These are phyloP conservation scores for Luidia sarsii DNA, from an alignment of 53 echinoderm and acorn worm species.

Conservation along the genomic window DNA sequence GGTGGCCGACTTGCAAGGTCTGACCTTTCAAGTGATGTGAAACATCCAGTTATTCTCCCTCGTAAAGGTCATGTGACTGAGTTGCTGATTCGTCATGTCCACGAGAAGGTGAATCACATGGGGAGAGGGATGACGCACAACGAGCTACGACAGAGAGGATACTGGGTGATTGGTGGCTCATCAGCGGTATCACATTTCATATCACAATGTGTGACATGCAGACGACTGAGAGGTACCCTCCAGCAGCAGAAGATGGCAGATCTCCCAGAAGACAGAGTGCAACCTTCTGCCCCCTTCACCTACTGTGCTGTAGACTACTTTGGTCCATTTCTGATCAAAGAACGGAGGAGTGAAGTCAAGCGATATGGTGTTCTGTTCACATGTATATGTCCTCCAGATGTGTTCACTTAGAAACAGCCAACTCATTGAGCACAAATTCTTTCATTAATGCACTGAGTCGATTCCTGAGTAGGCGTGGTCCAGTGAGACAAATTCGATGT, in stretches of 20 bases:
- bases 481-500: too few relatives aligned
- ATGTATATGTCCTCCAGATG: conserved; percentile 53
- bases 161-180: conserved; percentile 6
- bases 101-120: conserved; percentile 21
- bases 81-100: conserved; percentile 32
- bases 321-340: too few relatives aligned
- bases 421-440: too few relatives aligned
- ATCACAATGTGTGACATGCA: conserved; percentile 4
- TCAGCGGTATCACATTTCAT: background rate
- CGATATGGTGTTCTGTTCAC: too few relatives aligned
- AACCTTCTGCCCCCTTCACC: too few relatives aligned
- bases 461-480: too few relatives aligned
- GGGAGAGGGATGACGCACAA: conserved; percentile 21
- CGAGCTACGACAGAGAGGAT: background rate
- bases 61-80: background rate
- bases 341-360: too few relatives aligned
- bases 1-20: conserved; percentile 38
- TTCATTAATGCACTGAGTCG: too few relatives aligned
- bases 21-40: conserved; percentile 5
- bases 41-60: conserved; percentile 37
- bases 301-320: too few relatives aligned
- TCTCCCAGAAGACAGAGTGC: conserved; percentile 24
- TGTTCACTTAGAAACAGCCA: too few relatives aligned
- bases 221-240: background rate
- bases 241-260: conserved; percentile 20